Percentiles rank a stretch among this genome's conserved stretches.
Evolutionary conservation across 2,797 vertebrate species (phyloP).

Genomic region (Neopelma chrysocephalum): DNA sequence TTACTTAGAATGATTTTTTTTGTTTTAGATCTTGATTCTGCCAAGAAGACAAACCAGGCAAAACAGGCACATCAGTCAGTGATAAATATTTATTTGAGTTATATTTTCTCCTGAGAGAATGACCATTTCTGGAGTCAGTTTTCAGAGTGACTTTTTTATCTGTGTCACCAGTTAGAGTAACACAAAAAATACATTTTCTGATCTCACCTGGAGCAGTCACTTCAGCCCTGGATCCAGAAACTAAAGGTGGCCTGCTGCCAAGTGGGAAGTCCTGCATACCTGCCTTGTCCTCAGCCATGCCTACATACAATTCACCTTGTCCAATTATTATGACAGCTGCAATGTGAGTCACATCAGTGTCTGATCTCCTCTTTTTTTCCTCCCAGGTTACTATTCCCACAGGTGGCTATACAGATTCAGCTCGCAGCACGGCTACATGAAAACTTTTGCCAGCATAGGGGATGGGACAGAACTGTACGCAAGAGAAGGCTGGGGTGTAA

Average conservation of each 20-base stretch:
- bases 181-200: neutral
- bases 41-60: neutral
- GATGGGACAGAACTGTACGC: neutral
- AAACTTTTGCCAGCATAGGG: neutral
- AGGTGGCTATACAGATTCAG: neutral
- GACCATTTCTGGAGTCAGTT: neutral
- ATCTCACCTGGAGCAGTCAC: neutral
- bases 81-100: neutral
- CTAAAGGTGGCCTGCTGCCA: neutral
- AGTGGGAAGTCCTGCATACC: neutral
- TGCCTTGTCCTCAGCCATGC: neutral
- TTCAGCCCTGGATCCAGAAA: neutral
- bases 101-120: neutral
- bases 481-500: neutral
- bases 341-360: neutral
- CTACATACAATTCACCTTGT: neutral
- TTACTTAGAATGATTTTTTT: neutral
- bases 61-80: neutral
- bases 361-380: neutral
- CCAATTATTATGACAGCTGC: neutral
- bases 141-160: neutral
- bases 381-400: neutral
- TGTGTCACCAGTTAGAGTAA: neutral
- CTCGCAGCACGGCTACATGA: neutral
- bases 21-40: constrained; percentile 1